Evolutionary conservation across 2,888 invertebrate species (phyloP), one percentile per base, ranked within the genome.

Genomic region (Lepidonotus clava): DNA sequence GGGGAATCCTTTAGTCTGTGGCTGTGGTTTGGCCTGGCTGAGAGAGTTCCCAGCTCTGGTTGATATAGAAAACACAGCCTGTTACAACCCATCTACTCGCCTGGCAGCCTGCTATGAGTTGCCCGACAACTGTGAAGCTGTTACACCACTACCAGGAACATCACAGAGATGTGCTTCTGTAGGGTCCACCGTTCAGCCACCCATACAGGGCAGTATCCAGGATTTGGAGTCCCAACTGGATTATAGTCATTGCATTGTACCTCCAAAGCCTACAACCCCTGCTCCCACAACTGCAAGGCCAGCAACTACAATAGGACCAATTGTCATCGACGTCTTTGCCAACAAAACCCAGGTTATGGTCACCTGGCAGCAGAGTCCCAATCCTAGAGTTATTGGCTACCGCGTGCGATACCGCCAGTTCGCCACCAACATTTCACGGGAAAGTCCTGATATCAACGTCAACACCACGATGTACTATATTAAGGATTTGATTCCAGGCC

Each of bases 1-100:
- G 46, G 80, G 80, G 8, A 80, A 80, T 28, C 80, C 80, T 18
- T 46, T 80, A 28, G 80, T 46, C 11, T 80, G 80, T 32, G 28
- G 46, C 28, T 80, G 80, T 28, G 24, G 34, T 8, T 28, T 80
- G 41, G 80, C 21, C 14, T 80, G 80, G 80, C 46, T 80, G 28
- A 18, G 80, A 21, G 24, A 41, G 34, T 46, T 41, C 46, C 24
- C 21, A 32, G 14, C 28, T 2, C 34, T 80, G 24, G 5, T 80
- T 2, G 41, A 80, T 80, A 32, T 51, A 0, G 46, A 46, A 28
- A 80, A 8, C 8, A 80, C 80, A 1, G 28, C 28, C 2, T 80
- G 80, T 32, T 14, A 28, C 18, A 34, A 46, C 46, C 46, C 41
- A 46, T 14, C n/a, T 24, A 80, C 21, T 32, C 6, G 24, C 11